phyloP scores from a whole-genome alignment of 2,888 invertebrate species.

The Notodonta ziczac region DNA sequence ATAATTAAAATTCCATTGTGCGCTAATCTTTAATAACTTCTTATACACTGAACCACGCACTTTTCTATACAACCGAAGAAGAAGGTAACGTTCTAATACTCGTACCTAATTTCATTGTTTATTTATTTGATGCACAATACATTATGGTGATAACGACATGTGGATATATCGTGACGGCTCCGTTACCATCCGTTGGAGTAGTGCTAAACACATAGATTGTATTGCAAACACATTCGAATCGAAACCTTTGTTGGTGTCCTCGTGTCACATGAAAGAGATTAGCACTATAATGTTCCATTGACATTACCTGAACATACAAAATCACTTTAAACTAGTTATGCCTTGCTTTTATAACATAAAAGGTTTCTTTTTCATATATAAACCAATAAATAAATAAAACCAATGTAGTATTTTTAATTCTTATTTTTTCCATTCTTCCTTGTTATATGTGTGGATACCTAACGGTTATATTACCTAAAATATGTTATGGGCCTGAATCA shows the following conservation, averaged over 20 bases:
- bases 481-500: no score
- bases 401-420: no score
- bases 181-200: conserved; percentile 25
- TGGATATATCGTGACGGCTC: conserved; percentile 38
- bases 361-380: no score
- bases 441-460: no score
- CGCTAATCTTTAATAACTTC: no score
- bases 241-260: conserved; percentile 35
- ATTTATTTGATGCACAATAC: conserved; percentile 20
- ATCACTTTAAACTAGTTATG: not conserved
- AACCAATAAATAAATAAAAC: no score
- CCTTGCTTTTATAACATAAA: no score
- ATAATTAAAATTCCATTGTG: no score
- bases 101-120: conserved; percentile 12
- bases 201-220: conserved; percentile 32
- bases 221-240: conserved; percentile 35
- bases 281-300: conserved; percentile 38
- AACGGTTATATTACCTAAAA: no score
- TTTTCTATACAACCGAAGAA: no score
- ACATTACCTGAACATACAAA: conserved; percentile 23
- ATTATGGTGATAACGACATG: conserved; percentile 23
- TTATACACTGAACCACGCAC: no score
- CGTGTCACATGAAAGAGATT: conserved; percentile 50
- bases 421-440: no score
- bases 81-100: not conserved